These are phyloP conservation scores for Pseudochaenichthys georgianus DNA, from an alignment of 2,797 vertebrate species.

Conservation along the genomic window DNA sequence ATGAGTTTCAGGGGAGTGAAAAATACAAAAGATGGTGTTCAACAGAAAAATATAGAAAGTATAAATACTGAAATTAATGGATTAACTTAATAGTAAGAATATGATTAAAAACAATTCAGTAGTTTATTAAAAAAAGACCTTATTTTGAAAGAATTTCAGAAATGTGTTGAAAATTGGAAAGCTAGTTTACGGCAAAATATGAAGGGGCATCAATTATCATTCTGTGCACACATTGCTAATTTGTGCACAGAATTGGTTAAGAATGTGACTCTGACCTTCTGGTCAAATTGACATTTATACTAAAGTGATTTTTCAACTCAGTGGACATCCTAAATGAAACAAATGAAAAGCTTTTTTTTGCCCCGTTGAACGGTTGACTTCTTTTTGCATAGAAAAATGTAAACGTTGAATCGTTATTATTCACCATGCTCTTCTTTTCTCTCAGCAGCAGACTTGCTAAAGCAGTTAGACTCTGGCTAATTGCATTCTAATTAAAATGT, in stretches of 20 bases:
- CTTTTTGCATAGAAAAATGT: constrained; percentile 68
- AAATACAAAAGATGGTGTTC: not conserved
- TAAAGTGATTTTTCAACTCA: constrained; percentile 55
- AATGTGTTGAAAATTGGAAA: not conserved
- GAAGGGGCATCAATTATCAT: not conserved
- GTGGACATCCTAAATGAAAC: constrained; percentile 58
- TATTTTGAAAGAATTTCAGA: constrained; percentile 5
- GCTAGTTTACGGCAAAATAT: not conserved
- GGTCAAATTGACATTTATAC: constrained; percentile 41
- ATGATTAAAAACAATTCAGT: not conserved
- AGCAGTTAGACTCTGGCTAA: constrained; percentile 68
- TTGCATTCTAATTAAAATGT: constrained; percentile 86
- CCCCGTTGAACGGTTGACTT: constrained; percentile 58
- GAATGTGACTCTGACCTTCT: constrained; percentile 18
- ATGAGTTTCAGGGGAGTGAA: not conserved
- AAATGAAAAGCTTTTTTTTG: constrained; percentile 61
- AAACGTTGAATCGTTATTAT: constrained; percentile 60
- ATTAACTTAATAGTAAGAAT: constrained; percentile 5
- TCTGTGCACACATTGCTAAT: constrained; percentile 12
- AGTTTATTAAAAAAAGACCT: not conserved
- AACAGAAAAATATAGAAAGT: not conserved
- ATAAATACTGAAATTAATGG: not conserved
- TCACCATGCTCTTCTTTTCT: constrained; percentile 43
- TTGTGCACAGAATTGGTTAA: constrained; percentile 7
- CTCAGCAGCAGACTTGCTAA: constrained; percentile 42